phyloP scores from a whole-genome alignment of 2,113 vertebrate genomes.

The Paracyprichromis sp. region DNA sequence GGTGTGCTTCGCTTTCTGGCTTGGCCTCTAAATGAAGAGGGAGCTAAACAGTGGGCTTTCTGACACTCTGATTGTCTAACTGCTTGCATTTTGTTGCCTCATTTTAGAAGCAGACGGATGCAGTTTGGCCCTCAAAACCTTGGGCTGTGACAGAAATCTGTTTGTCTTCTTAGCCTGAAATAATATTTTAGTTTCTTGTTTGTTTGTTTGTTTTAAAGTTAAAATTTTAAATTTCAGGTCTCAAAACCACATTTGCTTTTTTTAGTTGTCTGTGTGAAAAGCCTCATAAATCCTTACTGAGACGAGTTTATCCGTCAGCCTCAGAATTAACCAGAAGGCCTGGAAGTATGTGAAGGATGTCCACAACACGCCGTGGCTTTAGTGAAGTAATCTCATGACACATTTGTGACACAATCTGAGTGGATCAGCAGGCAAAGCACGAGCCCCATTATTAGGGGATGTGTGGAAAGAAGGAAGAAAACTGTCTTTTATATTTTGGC shows the following conservation, averaged over 20 bases:
- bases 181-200: not conserved
- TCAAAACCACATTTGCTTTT: not conserved
- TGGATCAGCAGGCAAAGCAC: not conserved
- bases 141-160: not conserved
- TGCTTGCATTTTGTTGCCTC: not conserved
- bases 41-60: not conserved
- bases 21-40: not conserved
- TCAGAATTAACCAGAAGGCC: not conserved
- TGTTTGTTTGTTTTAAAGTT: not conserved
- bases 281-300: not conserved
- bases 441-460: not conserved
- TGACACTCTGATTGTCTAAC: not conserved
- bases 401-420: not conserved
- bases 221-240: not conserved
- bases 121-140: not conserved
- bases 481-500: not conserved
- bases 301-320: not conserved
- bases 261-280: not conserved
- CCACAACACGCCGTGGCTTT: not conserved
- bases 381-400: conserved; percentile 8
- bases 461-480: not conserved
- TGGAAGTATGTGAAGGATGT: not conserved
- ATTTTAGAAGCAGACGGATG: not conserved
- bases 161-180: not conserved
- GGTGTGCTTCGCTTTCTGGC: not conserved